Evolutionary conservation across 2,113 vertebrate species (phyloP).

Genomic region (Pitta sordida): DNA sequence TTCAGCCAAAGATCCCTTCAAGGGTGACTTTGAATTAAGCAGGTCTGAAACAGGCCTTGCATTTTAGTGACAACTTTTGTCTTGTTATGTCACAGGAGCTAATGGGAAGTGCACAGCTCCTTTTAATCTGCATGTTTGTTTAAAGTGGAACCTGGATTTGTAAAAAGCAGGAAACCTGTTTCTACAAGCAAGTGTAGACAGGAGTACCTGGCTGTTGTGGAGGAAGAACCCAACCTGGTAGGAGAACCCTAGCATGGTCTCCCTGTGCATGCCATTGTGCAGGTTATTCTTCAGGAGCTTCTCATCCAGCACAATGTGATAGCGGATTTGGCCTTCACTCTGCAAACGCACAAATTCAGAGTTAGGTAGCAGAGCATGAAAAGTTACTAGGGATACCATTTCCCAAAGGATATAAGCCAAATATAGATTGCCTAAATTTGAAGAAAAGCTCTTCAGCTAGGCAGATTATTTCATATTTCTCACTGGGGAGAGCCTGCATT

Average conservation of each 20-base stretch:
- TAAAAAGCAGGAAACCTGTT: neutral
- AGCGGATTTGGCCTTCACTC: conserved; percentile 79
- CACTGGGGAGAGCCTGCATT: neutral
- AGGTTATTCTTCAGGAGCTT: conserved; percentile 81
- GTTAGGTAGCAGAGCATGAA: neutral
- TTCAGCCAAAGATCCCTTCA: neutral
- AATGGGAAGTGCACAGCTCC: neutral
- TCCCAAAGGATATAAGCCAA: neutral
- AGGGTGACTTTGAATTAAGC: neutral
- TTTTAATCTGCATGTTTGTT: neutral
- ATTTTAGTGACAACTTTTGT: neutral
- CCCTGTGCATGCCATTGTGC: conserved; percentile 81
- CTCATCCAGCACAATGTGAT: conserved; percentile 82
- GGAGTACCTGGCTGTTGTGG: conserved; percentile 77
- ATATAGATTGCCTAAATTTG: neutral
- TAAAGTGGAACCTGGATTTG: neutral
- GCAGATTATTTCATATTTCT: neutral
- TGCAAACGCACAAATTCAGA: conserved; percentile 33
- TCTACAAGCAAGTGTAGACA: neutral
- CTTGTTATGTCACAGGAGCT: neutral
- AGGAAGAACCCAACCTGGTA: conserved; percentile 82
- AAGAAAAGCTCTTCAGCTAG: neutral
- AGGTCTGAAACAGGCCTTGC: neutral
- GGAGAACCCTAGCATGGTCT: conserved; percentile 87
- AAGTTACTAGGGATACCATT: neutral